Conservation (phyloP, 2,888 invertebrate genomes). For the Neoscelio sp. region DNA sequence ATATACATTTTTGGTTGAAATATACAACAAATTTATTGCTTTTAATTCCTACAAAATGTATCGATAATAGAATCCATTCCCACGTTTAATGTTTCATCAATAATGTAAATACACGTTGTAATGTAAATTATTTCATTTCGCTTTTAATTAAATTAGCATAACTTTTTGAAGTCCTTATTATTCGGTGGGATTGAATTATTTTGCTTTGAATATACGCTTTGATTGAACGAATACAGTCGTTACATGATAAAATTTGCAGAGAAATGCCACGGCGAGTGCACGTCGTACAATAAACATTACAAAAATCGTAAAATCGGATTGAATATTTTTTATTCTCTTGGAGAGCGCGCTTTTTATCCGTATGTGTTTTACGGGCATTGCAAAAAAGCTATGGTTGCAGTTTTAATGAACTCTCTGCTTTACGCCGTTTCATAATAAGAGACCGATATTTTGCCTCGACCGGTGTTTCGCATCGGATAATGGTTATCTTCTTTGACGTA, state of each 20-base stretch:
- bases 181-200: no score
- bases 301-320: slow-evolving; percentile 13
- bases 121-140: no score
- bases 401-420: slow-evolving; percentile 45
- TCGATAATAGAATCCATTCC: no score
- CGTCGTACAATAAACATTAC: slow-evolving; percentile 5
- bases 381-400: slow-evolving; percentile 43
- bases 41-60: no score
- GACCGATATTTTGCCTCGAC: slow-evolving; percentile 29
- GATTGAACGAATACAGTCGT: neutral
- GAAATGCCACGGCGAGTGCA: neutral
- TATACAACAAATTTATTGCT: no score
- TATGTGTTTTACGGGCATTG: slow-evolving; percentile 13
- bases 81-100: no score
- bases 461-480: slow-evolving; percentile 23
- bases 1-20: no score
- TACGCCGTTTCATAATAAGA: slow-evolving; percentile 25
- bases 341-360: slow-evolving; percentile 6
- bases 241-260: neutral
- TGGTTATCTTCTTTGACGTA: slow-evolving; percentile 30
- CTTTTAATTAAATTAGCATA: neutral
- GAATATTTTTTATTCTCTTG: neutral
- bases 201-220: no score
- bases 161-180: neutral
- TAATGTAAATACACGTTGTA: no score